Evolutionary conservation across 1,140 invertebrate genomes (phyloP), one percentile per base, ranked within the genome.

Genomic region (Ridgeia piscesae): DNA sequence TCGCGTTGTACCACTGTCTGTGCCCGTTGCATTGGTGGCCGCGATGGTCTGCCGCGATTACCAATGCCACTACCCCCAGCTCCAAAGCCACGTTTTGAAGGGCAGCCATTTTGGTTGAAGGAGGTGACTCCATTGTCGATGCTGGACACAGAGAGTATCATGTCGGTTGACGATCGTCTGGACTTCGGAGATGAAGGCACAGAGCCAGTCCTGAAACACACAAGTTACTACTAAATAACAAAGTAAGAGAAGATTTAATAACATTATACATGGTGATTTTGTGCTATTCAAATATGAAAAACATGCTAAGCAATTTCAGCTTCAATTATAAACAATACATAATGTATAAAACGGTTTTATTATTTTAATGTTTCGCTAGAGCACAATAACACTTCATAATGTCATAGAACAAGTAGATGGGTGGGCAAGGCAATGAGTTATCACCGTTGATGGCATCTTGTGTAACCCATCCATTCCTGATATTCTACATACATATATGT

Each of bases 1-100:
- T 94, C 95, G 89, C 95, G 95, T 91, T 95, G 95, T 34, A 93
- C 94, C 94, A 93, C 93, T 42, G 91, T 93, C 92, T 91, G 94
- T 90, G 93, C 96, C 93, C 94, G 94, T 50, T 77, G 34, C 93
- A 34, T 90, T 14, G 91, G 93, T 94, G 93, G 92, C 92, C 94
- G 93, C 91, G 92, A 92, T 92, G 77, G 94, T 94, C 93, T 94
- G 96, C 95, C 92, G 96, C 93, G 91, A 42, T 17, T 27, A 27
- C 89, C 33, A 35, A 31, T 34, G 11, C 33, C 34, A 92, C 89
- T 92, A 92, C 9, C 91, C 6, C 89, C 35, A 90, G 89, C 89
- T 34, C 33, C n/a, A 14, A 42, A 90, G n/a, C 34, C 34, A 21
- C 2, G 35, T 31, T 34, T 88, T 33, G 34, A 33, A 1, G 27